These are phyloP conservation scores for Amazona vittata DNA, from an alignment of 2,113 vertebrate genomes.

Conservation along the genomic window DNA sequence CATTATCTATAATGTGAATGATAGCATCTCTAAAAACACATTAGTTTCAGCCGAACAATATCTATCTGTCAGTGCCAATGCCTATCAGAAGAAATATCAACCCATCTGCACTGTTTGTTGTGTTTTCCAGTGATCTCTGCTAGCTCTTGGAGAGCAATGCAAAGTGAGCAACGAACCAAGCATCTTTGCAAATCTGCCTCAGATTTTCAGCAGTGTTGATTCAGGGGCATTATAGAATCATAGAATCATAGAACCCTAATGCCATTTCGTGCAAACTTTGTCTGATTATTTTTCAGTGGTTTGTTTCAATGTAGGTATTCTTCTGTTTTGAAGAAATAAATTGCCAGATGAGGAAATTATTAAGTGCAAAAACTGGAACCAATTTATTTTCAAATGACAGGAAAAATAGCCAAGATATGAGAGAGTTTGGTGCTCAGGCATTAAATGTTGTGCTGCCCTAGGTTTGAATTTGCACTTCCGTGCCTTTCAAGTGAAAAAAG, in stretches of 20 bases:
- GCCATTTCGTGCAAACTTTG: background rate
- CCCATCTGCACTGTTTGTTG: background rate
- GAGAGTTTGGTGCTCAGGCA: background rate
- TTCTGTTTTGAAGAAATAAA: background rate
- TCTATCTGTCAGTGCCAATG: background rate
- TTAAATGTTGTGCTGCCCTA: background rate
- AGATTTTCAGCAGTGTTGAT: background rate
- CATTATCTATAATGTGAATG: background rate
- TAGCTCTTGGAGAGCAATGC: background rate
- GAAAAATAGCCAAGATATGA: background rate
- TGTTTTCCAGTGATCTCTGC: background rate
- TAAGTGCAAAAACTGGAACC: background rate
- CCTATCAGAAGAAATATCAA: background rate
- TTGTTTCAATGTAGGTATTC: background rate
- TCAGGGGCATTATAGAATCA: background rate
- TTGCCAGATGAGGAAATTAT: background rate
- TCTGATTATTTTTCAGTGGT: background rate
- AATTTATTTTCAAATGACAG: background rate
- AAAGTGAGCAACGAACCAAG: background rate
- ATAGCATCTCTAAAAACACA: background rate
- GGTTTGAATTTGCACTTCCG: constrained; percentile 15
- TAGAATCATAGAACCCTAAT: background rate
- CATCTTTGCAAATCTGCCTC: background rate
- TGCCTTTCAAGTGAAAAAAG: background rate
- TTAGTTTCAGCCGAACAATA: background rate